Base-by-base conservation (phyloP, 2,888 invertebrate genomes). In the Coenonympha glycerion region DNA sequence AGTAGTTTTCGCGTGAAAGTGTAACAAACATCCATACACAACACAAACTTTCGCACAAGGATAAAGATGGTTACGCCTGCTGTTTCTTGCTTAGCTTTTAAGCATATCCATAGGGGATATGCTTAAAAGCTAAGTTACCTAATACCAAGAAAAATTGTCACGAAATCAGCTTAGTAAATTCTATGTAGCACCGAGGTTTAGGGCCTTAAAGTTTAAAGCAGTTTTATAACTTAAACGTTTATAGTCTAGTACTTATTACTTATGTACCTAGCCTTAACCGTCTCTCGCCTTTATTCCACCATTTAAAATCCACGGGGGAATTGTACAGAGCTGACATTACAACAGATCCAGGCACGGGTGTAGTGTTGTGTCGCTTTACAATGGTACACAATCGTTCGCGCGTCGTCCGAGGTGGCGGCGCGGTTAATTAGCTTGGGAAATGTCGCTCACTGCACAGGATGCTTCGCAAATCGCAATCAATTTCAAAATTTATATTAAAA, bases 351-450 rank as follows among this genome's bases (percentile, higher is more conserved):
- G 26, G 46, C 37, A 36, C 37, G 36, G 46, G 36, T 36, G 46
- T 46, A 19, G 4, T 2, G 31, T n/a, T n/a, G 6, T 51, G 53
- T 59, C 58, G 56, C 49, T 56, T 56, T 47, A 57, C 47, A 54
- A 57, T 58, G 60, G 62, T 66, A 75, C 66, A 75, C 73, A 73
- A 76, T 73, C 71, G 75, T 76, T 72, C 66, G 68, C 73, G 68
- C 67, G 66, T 71, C 69, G 68, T 64, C 59, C 58, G 69, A 82
- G 76, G 82, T 83, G 82, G 80, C 71, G 74, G 66, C 65, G 69
- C 71, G 69, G 74, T 82, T 85, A 86, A 86, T 85, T 86, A 80
- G 84, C 52, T 55, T 55, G 55, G 48, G 55, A 60, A 58, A 55
- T 56, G 49, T 55, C 41, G 56, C 30, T 22, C 48, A 42, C 34